Percentiles rank a stretch among this genome's conserved stretches.
Evolutionary conservation across 1,140 invertebrate species (phyloP).

Genomic region (Centruroides vittatus): DNA sequence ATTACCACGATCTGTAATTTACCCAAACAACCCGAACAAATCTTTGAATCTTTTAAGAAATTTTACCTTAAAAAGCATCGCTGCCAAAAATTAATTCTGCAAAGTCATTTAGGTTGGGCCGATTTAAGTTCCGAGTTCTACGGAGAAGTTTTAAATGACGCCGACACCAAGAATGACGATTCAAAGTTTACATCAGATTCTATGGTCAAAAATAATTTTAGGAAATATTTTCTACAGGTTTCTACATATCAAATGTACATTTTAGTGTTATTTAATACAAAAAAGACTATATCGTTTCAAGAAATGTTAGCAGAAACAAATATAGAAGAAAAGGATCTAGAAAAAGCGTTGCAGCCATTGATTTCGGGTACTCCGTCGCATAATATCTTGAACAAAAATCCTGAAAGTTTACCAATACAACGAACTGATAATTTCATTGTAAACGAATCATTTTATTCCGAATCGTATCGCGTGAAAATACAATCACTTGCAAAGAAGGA

Average conservation of each 20-base stretch:
- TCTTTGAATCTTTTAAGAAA: constrained; percentile 88
- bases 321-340: constrained; percentile 89
- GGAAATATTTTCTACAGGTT: constrained; percentile 90
- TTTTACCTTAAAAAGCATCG: constrained; percentile 98
- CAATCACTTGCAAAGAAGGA: constrained; percentile 82
- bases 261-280: constrained; percentile 91
- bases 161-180: constrained; percentile 17
- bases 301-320: constrained; percentile 95
- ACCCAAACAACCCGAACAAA: constrained; percentile 68
- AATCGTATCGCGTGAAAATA: constrained; percentile 68
- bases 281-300: constrained; percentile 59
- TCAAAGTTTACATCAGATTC: neutral
- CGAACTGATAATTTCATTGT: constrained; percentile 80
- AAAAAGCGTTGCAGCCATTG: constrained; percentile 86
- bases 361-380: constrained; percentile 96
- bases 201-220: constrained; percentile 11
- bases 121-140: constrained; percentile 94
- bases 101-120: constrained; percentile 89
- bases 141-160: constrained; percentile 36
- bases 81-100: constrained; percentile 87
- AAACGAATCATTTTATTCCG: constrained; percentile 95
- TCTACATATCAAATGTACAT: constrained; percentile 98
- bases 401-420: constrained; percentile 92
- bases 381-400: constrained; percentile 82
- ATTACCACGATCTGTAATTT: constrained; percentile 80